Evolutionary conservation across 2,888 invertebrate genomes (phyloP).

Genomic region (Oligia strigilis): DNA sequence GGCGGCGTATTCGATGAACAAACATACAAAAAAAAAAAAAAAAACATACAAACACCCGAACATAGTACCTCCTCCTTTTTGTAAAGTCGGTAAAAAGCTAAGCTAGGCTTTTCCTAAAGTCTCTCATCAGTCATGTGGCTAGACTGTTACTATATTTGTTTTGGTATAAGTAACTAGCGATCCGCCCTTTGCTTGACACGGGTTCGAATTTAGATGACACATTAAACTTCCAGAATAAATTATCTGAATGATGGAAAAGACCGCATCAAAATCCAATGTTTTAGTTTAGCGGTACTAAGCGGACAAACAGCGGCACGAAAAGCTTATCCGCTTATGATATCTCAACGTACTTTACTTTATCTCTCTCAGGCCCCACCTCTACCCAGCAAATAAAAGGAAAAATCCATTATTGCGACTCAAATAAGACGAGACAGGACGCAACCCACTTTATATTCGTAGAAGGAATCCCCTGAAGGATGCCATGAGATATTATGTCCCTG

Average conservation of each 20-base stretch:
- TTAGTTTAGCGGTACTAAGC: neutral
- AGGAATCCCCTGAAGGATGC: conserved; percentile 44
- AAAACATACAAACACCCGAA: no score
- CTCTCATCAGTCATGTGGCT: neutral
- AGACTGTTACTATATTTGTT: neutral
- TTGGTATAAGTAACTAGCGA: neutral
- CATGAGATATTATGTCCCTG: conserved; percentile 50
- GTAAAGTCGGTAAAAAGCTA: no score
- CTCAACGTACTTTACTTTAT: neutral
- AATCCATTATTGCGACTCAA: conserved; percentile 44
- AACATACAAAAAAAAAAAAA: no score
- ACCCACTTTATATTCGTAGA: conserved; percentile 52
- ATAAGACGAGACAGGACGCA: conserved; percentile 45
- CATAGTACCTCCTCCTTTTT: no score
- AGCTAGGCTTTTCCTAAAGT: neutral
- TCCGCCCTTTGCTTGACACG: neutral
- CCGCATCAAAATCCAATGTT: neutral
- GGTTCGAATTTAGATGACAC: neutral
- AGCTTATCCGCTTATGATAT: neutral
- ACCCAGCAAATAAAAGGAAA: conserved; percentile 39
- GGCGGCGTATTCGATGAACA: no score
- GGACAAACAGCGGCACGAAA: neutral
- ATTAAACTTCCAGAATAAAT: neutral
- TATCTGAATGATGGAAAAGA: neutral
- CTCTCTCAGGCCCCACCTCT: neutral